Base-by-base conservation (phyloP, 2,113 vertebrate genomes). In the Carassius gibelio region DNA sequence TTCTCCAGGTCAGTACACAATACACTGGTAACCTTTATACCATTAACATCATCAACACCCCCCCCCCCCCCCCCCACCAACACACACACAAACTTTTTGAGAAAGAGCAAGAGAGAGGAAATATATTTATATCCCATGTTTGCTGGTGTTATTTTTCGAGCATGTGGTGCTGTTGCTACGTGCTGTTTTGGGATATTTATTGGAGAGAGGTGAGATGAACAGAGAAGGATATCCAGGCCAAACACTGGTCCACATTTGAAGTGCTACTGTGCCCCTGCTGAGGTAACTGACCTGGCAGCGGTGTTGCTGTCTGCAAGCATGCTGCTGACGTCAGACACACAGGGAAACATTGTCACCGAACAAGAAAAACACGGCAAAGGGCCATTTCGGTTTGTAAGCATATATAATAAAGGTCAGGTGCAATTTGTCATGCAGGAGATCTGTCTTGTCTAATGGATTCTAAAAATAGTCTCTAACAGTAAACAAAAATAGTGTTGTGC, bases 11-110 rank as follows among this genome's bases (percentile, higher is more conserved):
- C 90, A 89, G 89, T 75, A 90, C 90, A 88, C 92, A 93, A 94
- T 94, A 93, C 94, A 94, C 93, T 92, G 84, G 90, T 90, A 93
- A 92, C 93, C 92, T 93, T 94, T 93, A 91, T 92, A 92, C 91
- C 89, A 91, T 89, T 45, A 91, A 90, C 88, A 91, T 45, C 83
- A 85, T 71, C 76, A 48, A 61, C 85, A 50, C 50, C 19, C 75
- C 45, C 45, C 0, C 45, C 0, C 45, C 0, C 45, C 4, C 9
- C 8, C 42, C 8, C 42, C 45, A 2, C 45, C 2, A 0, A 3
- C 45, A 3, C 45, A 48, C 45, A 48, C 45, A 48, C 45, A 48
- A 9, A 48, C 45, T 48, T 48, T 48, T 4, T 48, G 45, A 48
- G 10, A 48, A 10, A 45, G 42, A 45, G 79, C 59, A 59, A 68